These are phyloP conservation scores for Dallia pectoralis DNA, from an alignment of 2,797 vertebrate genomes.

Conservation along the genomic window DNA sequence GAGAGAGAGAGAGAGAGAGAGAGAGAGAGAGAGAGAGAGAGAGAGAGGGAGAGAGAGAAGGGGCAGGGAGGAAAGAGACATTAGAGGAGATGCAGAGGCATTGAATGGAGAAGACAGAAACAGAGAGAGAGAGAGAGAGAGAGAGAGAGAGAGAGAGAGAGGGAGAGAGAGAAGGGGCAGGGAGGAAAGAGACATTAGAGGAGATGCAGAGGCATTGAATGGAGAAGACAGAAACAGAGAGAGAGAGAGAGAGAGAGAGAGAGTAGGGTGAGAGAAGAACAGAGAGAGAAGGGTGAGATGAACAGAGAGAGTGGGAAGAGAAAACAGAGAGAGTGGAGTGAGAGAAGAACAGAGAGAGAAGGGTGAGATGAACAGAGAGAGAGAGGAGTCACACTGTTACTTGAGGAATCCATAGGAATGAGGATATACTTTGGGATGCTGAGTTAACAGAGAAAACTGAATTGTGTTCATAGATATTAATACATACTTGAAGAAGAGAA, in stretches of 20 bases:
- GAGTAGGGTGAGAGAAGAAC: background rate
- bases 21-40: slow-evolving; percentile 15
- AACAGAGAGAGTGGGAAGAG: background rate
- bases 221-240: too few relatives aligned
- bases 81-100: slow-evolving; percentile 1
- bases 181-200: background rate
- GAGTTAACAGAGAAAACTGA: slow-evolving; percentile 34
- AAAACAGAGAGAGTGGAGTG: slow-evolving; percentile 37
- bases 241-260: background rate
- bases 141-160: background rate
- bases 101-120: too few relatives aligned
- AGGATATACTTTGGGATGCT: slow-evolving; percentile 51
- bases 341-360: slow-evolving; percentile 49
- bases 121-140: too few relatives aligned
- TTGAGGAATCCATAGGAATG: slow-evolving; percentile 52
- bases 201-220: background rate
- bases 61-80: background rate
- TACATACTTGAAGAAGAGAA: slow-evolving; percentile 12
- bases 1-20: background rate
- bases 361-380: slow-evolving; percentile 37
- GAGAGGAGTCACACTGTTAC: slow-evolving; percentile 59
- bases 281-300: background rate
- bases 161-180: slow-evolving; percentile 17
- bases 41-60: slow-evolving; percentile 9
- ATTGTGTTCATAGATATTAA: slow-evolving; percentile 21